Evolutionary conservation across 2,113 vertebrate species (phyloP), one percentile per base, ranked within the genome.

Genomic region (Oxyura jamaicensis): DNA sequence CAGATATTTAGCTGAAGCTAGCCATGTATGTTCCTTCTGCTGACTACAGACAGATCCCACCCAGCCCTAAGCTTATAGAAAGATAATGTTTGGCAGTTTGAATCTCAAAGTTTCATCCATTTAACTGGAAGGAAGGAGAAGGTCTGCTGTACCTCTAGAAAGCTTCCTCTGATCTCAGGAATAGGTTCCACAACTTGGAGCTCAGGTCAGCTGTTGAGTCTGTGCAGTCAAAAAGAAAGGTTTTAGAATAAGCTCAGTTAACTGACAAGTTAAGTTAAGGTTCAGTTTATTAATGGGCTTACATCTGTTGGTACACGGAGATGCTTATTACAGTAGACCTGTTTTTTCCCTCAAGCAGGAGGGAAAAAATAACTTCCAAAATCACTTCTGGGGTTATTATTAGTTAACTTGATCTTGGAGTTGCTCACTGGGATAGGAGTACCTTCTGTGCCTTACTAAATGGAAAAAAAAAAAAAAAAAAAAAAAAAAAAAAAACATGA

Each of bases 141-240:
- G 22, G 10, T 76, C 5, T 5, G 2, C 10, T 74, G 3, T 3
- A 2, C 56, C 17, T 6, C 8, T 36, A 55, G 28, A 50, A 58
- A 21, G 6, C 4, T 81, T 52, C 39, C 20, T 90, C 46, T 58
- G 4, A 14, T 62, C 13, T 66, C 33, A 48, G 26, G 7, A 74
- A 9, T 8, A 25, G 6, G 58, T 88, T 83, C 14, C 15, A 74
- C 8, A 3, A 8, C 53, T 80, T 85, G n/a, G 23, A 74, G 16
- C 6, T 65, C 0, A 0, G 17, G 26, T 52, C 12, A 50, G 16
- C 63, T 15, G 4, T 12, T 60, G 10, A 75, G 74, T 21, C 6
- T 75, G 15, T 33, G 2, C 12, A 65, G 29, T 46, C 13, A 81
- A 67, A 85, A 52, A 11, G 48, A 63, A 75, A 81, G 20, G 8